Evolutionary conservation across 2,888 invertebrate genomes (phyloP).

Genomic region (Caenorhabditis sinica): DNA sequence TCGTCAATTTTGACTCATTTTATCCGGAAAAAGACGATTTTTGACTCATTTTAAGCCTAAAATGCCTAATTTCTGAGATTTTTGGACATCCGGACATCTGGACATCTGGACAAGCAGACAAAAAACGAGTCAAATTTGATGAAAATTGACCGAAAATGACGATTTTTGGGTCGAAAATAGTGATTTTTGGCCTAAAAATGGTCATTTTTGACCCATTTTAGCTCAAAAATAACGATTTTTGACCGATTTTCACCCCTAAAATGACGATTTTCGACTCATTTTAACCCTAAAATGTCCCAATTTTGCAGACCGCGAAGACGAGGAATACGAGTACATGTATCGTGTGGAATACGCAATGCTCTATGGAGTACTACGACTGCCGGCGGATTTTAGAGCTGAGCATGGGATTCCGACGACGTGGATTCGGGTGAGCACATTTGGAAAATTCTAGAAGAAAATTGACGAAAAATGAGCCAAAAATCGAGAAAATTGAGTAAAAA

Average conservation of each 20-base stretch:
- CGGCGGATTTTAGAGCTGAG: slow-evolving; percentile 90
- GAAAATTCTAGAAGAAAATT: neutral
- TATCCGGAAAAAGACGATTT: neutral
- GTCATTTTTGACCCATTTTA: neutral
- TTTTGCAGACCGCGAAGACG: slow-evolving; percentile 84
- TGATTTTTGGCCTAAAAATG: slow-evolving; percentile 13
- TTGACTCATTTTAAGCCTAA: neutral
- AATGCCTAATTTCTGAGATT: neutral
- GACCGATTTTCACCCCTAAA: slow-evolving; percentile 6
- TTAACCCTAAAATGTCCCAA: neutral
- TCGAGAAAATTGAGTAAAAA: neutral
- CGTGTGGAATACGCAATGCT: slow-evolving; percentile 98
- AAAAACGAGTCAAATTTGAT: too few relatives aligned
- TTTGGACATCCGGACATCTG: too few relatives aligned
- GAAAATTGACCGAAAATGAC: slow-evolving; percentile 24
- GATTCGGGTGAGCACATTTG: slow-evolving; percentile 84
- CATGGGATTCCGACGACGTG: slow-evolving; percentile 89
- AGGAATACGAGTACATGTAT: slow-evolving; percentile 88
- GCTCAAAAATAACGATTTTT: neutral
- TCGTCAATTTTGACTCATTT: neutral
- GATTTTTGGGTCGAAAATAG: neutral
- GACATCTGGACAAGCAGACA: too few relatives aligned
- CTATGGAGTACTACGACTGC: slow-evolving; percentile 95
- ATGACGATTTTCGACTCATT: slow-evolving; percentile 1
- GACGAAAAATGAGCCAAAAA: neutral